Evolutionary conservation across 1,140 invertebrate species (phyloP).

Genomic region (Camponotus floridanus): DNA sequence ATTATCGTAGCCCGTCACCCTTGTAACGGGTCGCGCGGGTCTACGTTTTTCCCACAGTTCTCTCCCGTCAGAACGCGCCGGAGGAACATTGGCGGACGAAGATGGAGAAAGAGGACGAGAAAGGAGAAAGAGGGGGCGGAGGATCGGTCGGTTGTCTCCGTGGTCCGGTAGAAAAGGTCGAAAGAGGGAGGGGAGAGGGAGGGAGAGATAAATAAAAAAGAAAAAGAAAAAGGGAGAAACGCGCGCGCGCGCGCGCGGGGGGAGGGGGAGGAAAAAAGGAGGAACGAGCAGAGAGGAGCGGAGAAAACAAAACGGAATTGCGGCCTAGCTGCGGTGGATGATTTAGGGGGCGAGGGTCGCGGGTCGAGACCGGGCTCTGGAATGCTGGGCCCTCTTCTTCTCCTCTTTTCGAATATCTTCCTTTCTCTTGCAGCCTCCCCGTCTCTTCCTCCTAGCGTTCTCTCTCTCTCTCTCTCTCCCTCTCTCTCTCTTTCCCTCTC

Average conservation of each 20-base stretch:
- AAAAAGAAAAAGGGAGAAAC: slow-evolving; percentile 60
- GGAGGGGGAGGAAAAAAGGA: slow-evolving; percentile 59
- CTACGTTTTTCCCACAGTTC: slow-evolving; percentile 76
- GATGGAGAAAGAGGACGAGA: slow-evolving; percentile 55
- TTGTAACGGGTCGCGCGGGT: slow-evolving; percentile 10
- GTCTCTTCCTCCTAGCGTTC: slow-evolving; percentile 5
- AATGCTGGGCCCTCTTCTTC: slow-evolving; percentile 80
- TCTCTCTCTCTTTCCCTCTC: slow-evolving; percentile 30
- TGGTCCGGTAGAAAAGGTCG: slow-evolving; percentile 68
- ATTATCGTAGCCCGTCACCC: slow-evolving; percentile 50
- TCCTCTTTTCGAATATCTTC: slow-evolving; percentile 60
- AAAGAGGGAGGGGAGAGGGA: slow-evolving; percentile 55
- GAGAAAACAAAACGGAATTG: slow-evolving; percentile 83
- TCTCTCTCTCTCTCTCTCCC: slow-evolving; percentile 31
- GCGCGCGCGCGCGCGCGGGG: no score
- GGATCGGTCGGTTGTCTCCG: slow-evolving; percentile 73
- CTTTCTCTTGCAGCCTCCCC: slow-evolving; percentile 41
- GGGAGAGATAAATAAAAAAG: slow-evolving; percentile 73
- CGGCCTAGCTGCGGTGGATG: slow-evolving; percentile 83
- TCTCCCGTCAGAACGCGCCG: slow-evolving; percentile 62
- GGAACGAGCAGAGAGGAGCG: slow-evolving; percentile 69
- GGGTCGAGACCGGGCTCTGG: slow-evolving; percentile 84
- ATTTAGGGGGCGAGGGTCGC: slow-evolving; percentile 86
- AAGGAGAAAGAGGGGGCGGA: slow-evolving; percentile 42
- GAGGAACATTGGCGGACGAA: slow-evolving; percentile 47